phyloP scores from a whole-genome alignment of 2,113 vertebrate species.

The Orientallactaga bullata region DNA sequence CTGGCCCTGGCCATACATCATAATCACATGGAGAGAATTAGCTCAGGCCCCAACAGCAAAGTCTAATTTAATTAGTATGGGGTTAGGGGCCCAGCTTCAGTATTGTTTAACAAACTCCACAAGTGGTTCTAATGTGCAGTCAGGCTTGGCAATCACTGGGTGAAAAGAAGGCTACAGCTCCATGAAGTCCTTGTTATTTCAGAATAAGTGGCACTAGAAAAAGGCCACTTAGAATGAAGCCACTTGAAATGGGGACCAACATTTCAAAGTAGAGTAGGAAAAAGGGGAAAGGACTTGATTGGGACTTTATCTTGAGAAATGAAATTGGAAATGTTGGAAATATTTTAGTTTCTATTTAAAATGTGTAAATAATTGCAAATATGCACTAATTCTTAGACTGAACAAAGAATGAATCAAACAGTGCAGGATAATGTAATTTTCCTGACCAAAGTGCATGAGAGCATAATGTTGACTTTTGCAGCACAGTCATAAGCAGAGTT shows the following conservation, averaged over 20 bases:
- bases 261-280: slow-evolving; percentile 39
- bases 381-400: slow-evolving; percentile 48
- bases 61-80: slow-evolving; percentile 9
- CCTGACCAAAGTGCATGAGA: slow-evolving; percentile 25
- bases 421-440: slow-evolving; percentile 56
- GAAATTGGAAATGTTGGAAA: slow-evolving; percentile 50
- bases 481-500: slow-evolving; percentile 39
- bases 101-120: slow-evolving; percentile 35
- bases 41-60: slow-evolving; percentile 5
- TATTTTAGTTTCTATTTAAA: slow-evolving; percentile 63
- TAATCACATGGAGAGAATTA: slow-evolving; percentile 36
- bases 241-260: slow-evolving; percentile 42
- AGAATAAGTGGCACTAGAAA: slow-evolving; percentile 69
- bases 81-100: not conserved
- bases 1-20: not conserved
- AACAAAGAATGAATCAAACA: slow-evolving; percentile 55
- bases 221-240: slow-evolving; percentile 65
- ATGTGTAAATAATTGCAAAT: slow-evolving; percentile 64
- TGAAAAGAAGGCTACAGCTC: slow-evolving; percentile 52
- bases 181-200: slow-evolving; percentile 64
- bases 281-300: not conserved
- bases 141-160: not conserved
- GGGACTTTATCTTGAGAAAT: slow-evolving; percentile 55
- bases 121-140: slow-evolving; percentile 39
- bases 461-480: slow-evolving; percentile 54